A percentile compares a stretch with the other conserved stretches of the same genome.
Evolutionary conservation across 2,113 vertebrate species (phyloP).

Genomic region (Microtus richardsoni): DNA sequence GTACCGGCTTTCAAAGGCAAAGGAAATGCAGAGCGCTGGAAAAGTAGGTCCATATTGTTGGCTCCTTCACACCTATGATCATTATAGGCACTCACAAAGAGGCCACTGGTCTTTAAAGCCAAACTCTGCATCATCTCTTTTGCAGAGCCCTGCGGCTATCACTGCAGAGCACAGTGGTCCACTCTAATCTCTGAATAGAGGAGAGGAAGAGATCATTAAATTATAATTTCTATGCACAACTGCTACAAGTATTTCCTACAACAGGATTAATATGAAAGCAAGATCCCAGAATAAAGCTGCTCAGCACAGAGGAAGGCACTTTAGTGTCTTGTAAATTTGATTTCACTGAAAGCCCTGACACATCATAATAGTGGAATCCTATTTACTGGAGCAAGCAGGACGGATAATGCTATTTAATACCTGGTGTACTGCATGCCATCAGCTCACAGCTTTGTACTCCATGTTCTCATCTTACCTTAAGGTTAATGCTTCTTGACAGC

Average conservation of each 20-base stretch:
- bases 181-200: slow-evolving; percentile 82
- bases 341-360: slow-evolving; percentile 91
- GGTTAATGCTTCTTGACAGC: slow-evolving; percentile 89
- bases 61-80: slow-evolving; percentile 63
- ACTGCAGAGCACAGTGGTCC: slow-evolving; percentile 80
- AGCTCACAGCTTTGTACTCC: slow-evolving; percentile 85
- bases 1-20: slow-evolving; percentile 70
- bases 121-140: slow-evolving; percentile 74
- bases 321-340: slow-evolving; percentile 90
- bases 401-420: slow-evolving; percentile 92
- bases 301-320: slow-evolving; percentile 87
- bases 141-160: slow-evolving; percentile 78
- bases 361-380: slow-evolving; percentile 92
- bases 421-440: slow-evolving; percentile 84
- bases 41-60: slow-evolving; percentile 54
- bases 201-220: slow-evolving; percentile 88
- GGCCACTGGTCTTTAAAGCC: slow-evolving; percentile 79
- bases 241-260: slow-evolving; percentile 88
- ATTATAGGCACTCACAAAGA: slow-evolving; percentile 69
- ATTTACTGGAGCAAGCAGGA: slow-evolving; percentile 89
- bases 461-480: slow-evolving; percentile 87
- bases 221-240: slow-evolving; percentile 89
- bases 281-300: slow-evolving; percentile 89
- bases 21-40: slow-evolving; percentile 63
- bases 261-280: slow-evolving; percentile 88